phyloP scores from a whole-genome alignment of 2,113 vertebrate species.

The Xenus cinereus region DNA sequence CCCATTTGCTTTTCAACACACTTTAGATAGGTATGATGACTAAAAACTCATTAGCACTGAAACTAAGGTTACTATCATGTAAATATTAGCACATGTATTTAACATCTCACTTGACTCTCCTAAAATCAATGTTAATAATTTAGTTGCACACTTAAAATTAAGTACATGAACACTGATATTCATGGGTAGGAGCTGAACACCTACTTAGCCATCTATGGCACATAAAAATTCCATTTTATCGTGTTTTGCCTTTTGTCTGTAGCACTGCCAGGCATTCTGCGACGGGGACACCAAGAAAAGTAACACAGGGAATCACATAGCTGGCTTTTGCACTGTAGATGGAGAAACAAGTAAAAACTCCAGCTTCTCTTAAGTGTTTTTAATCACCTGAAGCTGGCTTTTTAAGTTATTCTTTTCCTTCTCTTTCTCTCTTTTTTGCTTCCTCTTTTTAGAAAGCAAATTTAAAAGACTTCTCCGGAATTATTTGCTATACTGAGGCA shows the following conservation, averaged over 20 bases:
- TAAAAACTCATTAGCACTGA: neutral
- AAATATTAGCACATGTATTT: neutral
- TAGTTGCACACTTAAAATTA: neutral
- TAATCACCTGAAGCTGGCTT: neutral
- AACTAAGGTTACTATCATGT: neutral
- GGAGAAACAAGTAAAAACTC: neutral
- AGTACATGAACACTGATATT: neutral
- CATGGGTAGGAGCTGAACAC: neutral
- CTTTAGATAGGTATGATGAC: neutral
- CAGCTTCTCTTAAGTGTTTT: neutral
- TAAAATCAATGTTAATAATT: neutral
- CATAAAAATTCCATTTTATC: neutral
- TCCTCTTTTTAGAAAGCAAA: neutral
- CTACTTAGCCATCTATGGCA: neutral
- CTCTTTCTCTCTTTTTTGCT: neutral
- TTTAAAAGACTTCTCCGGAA: neutral
- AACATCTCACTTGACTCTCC: neutral
- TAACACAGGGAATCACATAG: neutral
- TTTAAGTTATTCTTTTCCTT: neutral
- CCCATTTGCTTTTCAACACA: neutral
- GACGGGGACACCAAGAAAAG: neutral
- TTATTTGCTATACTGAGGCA: neutral
- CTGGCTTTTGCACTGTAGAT: neutral
- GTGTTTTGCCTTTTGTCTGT: neutral
- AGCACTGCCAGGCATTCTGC: neutral